Evolutionary conservation across 1,140 invertebrate species (phyloP).

Genomic region (Aphaenogaster ashmeadi): DNA sequence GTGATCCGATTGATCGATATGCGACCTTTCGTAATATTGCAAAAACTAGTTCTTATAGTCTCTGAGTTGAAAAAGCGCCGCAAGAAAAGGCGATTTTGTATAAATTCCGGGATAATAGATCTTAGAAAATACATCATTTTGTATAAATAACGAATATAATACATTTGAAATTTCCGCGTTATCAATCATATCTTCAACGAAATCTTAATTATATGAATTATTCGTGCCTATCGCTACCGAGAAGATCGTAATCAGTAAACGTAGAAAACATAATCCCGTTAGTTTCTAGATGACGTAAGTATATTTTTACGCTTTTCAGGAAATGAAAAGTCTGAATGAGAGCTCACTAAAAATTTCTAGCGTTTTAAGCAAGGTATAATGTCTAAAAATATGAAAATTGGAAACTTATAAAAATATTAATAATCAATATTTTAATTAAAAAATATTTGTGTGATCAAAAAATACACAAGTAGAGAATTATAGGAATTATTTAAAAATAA

Average conservation of each 20-base stretch:
- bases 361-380: background rate
- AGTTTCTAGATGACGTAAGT: constrained; percentile 35
- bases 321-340: constrained; percentile 1
- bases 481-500: background rate
- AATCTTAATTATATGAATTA: constrained; percentile 29
- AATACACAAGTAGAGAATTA: background rate
- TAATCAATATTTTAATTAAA: background rate
- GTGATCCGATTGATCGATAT: constrained; percentile 36
- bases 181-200: constrained; percentile 12
- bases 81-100: background rate
- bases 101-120: background rate
- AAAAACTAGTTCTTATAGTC: constrained; percentile 9
- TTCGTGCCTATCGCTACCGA: background rate
- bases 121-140: background rate
- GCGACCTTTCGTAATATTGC: constrained; percentile 33
- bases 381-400: background rate
- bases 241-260: constrained; percentile 27
- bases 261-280: constrained; percentile 1
- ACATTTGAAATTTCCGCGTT: background rate
- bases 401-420: background rate
- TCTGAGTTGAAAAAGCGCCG: background rate
- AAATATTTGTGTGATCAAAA: background rate
- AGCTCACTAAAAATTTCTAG: background rate
- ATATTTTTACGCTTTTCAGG: background rate
- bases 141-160: background rate